Percentiles rank a stretch among this genome's conserved stretches.
phyloP scores from a whole-genome alignment of 2,797 vertebrate genomes.

The Sebastes taczanowskii region DNA sequence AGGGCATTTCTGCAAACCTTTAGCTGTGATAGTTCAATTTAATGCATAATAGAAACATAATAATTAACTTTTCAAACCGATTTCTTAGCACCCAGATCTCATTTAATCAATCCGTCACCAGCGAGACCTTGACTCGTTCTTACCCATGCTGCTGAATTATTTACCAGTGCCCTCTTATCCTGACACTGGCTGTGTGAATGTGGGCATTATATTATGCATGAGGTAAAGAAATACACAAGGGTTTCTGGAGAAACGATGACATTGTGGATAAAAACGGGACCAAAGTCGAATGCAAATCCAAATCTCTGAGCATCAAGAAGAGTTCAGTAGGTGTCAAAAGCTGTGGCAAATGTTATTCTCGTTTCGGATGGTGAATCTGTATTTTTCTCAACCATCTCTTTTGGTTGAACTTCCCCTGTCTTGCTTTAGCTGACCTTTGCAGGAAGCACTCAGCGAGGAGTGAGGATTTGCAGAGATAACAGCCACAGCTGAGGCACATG shows the following conservation, averaged over 20 bases:
- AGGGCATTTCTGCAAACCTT: not conserved
- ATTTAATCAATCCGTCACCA: constrained; percentile 13
- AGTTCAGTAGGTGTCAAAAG: not conserved
- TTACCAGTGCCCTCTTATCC: constrained; percentile 33
- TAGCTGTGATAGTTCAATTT: not conserved
- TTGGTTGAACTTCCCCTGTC: not conserved
- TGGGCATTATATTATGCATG: constrained; percentile 60
- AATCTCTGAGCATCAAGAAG: not conserved
- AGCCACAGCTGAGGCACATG: constrained; percentile 33
- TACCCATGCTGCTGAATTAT: constrained; percentile 54
- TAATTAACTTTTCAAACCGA: not conserved
- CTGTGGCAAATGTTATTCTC: not conserved
- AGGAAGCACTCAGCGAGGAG: constrained; percentile 17
- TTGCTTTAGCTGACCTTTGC: constrained; percentile 43
- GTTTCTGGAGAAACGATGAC: constrained; percentile 13
- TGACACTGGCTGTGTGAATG: constrained; percentile 20
- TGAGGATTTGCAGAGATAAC: constrained; percentile 36
- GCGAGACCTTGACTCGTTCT: constrained; percentile 46
- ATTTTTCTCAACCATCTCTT: not conserved
- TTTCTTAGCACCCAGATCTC: not conserved
- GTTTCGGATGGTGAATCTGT: not conserved
- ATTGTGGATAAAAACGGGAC: not conserved
- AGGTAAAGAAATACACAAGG: constrained; percentile 40
- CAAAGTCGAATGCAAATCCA: not conserved
- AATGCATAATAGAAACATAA: constrained; percentile 6